Conservation (phyloP, 2,113 vertebrate genomes). For the Nothobranchius furzeri region DNA sequence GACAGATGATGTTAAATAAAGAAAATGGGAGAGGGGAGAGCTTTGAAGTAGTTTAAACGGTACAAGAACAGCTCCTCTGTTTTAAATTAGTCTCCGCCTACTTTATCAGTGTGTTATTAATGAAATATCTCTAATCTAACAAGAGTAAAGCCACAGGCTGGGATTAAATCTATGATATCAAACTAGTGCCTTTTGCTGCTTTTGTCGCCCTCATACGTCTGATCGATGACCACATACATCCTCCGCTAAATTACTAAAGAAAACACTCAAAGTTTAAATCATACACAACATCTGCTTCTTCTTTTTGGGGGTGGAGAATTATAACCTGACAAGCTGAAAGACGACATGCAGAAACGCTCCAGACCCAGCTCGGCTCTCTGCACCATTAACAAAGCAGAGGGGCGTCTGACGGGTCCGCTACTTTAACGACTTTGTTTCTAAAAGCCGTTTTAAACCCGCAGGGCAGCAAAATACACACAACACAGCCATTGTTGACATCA, state of each 20-base stretch:
- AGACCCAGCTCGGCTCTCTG: not conserved
- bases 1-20: not conserved
- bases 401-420: not conserved
- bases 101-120: too few relatives aligned
- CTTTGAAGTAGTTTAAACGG: too few relatives aligned
- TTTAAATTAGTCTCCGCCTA: too few relatives aligned
- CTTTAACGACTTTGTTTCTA: not conserved
- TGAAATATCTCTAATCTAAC: too few relatives aligned
- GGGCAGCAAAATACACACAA: conserved; percentile 2
- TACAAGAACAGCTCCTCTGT: too few relatives aligned
- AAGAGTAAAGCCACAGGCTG: too few relatives aligned
- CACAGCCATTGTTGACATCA: conserved; percentile 12
- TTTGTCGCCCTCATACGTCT: not conserved
- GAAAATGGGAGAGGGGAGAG: too few relatives aligned
- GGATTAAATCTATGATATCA: not conserved
- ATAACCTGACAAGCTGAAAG: not conserved
- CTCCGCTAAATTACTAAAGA: too few relatives aligned
- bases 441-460: not conserved
- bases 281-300: not conserved
- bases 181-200: not conserved
- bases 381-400: not conserved
- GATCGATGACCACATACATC: too few relatives aligned
- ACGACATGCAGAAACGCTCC: not conserved
- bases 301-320: not conserved
- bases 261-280: too few relatives aligned